phyloP scores from a whole-genome alignment of 2,888 invertebrate species.

The Iselma pallidipennis region DNA sequence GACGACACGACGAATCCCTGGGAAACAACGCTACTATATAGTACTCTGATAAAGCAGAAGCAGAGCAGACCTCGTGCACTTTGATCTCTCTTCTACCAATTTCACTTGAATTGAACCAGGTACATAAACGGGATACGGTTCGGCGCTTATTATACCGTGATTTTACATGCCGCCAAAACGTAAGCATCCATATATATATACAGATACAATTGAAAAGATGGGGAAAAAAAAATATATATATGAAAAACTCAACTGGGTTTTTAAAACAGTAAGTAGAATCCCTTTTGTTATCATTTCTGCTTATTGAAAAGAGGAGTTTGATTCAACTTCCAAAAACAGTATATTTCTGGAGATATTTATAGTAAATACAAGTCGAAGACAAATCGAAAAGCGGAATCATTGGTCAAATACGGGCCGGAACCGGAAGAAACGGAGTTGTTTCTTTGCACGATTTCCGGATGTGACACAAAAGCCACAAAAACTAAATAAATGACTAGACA shows the following conservation, averaged over 20 bases:
- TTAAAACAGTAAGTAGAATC: no score
- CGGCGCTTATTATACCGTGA: constrained; percentile 21
- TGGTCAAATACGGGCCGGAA: constrained; percentile 16
- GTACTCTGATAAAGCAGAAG: constrained; percentile 26
- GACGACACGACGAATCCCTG: constrained; percentile 31
- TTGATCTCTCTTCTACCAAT: constrained; percentile 39
- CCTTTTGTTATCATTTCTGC: no score
- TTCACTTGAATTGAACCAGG: constrained; percentile 34
- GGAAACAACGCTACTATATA: constrained; percentile 24
- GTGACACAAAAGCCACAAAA: constrained; percentile 11
- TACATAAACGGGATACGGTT: constrained; percentile 28
- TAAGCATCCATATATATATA: background rate
- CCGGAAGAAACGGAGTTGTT: constrained; percentile 19
- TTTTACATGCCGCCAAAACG: constrained; percentile 14
- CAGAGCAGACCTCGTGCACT: constrained; percentile 24
- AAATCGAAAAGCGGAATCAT: constrained; percentile 17
- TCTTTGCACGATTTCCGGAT: constrained; percentile 20
- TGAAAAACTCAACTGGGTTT: no score
- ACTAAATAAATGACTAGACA: constrained; percentile 16
- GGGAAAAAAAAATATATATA: constrained; percentile 1
- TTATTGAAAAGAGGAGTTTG: no score
- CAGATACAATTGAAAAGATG: background rate
- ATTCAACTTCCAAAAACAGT: background rate
- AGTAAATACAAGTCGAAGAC: constrained; percentile 6
- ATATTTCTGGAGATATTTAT: background rate